A percentile compares a stretch with the other conserved stretches of the same genome.
phyloP scores from a whole-genome alignment of 2,797 vertebrate species.

The Argentina silus region DNA sequence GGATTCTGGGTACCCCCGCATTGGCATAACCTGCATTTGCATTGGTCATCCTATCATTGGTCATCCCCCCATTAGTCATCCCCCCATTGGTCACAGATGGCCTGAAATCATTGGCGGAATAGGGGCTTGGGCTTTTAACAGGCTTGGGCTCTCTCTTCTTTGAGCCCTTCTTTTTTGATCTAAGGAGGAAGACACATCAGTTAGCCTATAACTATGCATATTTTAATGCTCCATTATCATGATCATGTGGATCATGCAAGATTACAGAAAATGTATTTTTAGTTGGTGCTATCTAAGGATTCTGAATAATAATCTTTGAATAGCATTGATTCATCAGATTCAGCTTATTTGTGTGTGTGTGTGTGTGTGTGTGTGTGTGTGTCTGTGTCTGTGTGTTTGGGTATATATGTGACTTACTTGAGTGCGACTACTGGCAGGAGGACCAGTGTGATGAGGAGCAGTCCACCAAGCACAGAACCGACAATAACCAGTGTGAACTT shows the following conservation, averaged over 20 bases:
- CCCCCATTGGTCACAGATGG: background rate
- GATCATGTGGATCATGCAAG: too few relatives aligned
- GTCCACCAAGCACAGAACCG: slow-evolving; percentile 47
- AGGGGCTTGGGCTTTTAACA: background rate
- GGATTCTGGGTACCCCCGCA: slow-evolving; percentile 48
- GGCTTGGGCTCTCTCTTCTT: slow-evolving; percentile 36
- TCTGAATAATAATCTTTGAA: too few relatives aligned
- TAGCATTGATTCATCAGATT: background rate
- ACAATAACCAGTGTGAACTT: slow-evolving; percentile 50
- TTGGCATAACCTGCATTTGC: background rate
- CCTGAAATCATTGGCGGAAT: slow-evolving; percentile 17
- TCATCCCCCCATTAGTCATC: background rate
- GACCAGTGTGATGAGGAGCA: slow-evolving; percentile 58
- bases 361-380: too few relatives aligned
- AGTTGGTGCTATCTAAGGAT: too few relatives aligned
- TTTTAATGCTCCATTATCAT: too few relatives aligned
- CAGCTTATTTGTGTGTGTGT: background rate
- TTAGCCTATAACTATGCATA: background rate
- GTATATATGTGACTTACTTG: slow-evolving; percentile 52
- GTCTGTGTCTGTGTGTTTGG: background rate
- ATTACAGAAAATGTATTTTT: too few relatives aligned
- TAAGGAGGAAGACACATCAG: background rate
- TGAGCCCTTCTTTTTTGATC: slow-evolving; percentile 26
- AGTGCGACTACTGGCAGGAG: slow-evolving; percentile 20
- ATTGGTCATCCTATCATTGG: background rate